Evolutionary conservation across 2,888 invertebrate genomes (phyloP).

Genomic region (Anorthoa munda): DNA sequence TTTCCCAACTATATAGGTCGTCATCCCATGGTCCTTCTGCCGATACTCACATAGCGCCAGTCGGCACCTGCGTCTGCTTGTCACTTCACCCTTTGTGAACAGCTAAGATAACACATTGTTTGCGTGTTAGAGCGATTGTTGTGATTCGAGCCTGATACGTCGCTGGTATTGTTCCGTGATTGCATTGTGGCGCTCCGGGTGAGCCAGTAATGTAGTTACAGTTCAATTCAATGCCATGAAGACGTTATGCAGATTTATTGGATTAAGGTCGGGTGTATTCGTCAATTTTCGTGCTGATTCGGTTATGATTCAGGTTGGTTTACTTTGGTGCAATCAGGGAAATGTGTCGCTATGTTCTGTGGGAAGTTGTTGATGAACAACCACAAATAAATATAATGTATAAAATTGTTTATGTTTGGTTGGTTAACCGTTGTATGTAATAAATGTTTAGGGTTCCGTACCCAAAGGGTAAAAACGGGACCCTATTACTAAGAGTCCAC

Average conservation of each 20-base stretch:
- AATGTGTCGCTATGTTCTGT: constrained; percentile 29
- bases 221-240: constrained; percentile 55
- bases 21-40: constrained; percentile 32
- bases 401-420: neutral
- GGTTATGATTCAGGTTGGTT: constrained; percentile 43
- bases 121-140: constrained; percentile 48
- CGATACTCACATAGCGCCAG: neutral
- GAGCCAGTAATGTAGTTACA: constrained; percentile 53
- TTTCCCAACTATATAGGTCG: neutral
- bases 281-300: constrained; percentile 49
- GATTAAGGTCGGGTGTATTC: constrained; percentile 34
- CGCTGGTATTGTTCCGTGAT: constrained; percentile 58
- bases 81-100: constrained; percentile 55
- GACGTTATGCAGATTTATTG: constrained; percentile 61
- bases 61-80: constrained; percentile 55
- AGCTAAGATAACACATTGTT: constrained; percentile 64
- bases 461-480: no score
- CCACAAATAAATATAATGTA: neutral
- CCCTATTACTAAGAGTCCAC: no score
- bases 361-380: constrained; percentile 28
- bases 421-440: neutral
- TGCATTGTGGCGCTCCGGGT: constrained; percentile 37
- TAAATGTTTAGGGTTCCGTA: no score
- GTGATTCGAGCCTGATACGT: constrained; percentile 62
- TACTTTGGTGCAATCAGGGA: constrained; percentile 38